phyloP scores from a whole-genome alignment of 2,888 invertebrate genomes.

The Volucella zonaria region DNA sequence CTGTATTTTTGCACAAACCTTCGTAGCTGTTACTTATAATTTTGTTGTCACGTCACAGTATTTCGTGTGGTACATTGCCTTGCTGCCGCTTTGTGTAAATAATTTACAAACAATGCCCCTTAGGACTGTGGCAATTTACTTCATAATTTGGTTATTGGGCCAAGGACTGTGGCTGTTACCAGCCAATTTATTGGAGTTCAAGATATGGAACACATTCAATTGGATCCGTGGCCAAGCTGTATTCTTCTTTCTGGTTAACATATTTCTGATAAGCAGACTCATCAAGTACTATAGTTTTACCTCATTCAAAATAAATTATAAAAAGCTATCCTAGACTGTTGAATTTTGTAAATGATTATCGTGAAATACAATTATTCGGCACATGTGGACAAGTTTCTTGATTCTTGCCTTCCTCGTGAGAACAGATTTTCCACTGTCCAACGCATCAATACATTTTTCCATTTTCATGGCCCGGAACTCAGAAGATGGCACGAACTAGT shows the following conservation, averaged over 20 bases:
- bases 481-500: too few relatives aligned
- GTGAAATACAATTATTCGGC: conserved; percentile 4
- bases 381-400: too few relatives aligned
- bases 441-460: too few relatives aligned
- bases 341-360: conserved; percentile 6
- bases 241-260: conserved; percentile 92
- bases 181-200: conserved; percentile 96
- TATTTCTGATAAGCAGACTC: conserved; percentile 86
- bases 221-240: conserved; percentile 93
- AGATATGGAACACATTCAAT: conserved; percentile 90
- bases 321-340: conserved; percentile 73
- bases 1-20: conserved; percentile 91
- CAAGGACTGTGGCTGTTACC: conserved; percentile 94
- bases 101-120: conserved; percentile 85
- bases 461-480: too few relatives aligned
- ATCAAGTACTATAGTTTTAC: conserved; percentile 79
- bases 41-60: conserved; percentile 98
- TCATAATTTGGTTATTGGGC: conserved; percentile 86
- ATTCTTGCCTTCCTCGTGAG: too few relatives aligned
- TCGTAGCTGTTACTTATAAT: conserved; percentile 95
- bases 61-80: conserved; percentile 96
- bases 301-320: conserved; percentile 78
- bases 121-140: conserved; percentile 83
- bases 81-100: conserved; percentile 92
- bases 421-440: too few relatives aligned